These are phyloP conservation scores for Caenorhabditis plicata DNA, from an alignment of 2,888 invertebrate species.

Conservation along the genomic window DNA sequence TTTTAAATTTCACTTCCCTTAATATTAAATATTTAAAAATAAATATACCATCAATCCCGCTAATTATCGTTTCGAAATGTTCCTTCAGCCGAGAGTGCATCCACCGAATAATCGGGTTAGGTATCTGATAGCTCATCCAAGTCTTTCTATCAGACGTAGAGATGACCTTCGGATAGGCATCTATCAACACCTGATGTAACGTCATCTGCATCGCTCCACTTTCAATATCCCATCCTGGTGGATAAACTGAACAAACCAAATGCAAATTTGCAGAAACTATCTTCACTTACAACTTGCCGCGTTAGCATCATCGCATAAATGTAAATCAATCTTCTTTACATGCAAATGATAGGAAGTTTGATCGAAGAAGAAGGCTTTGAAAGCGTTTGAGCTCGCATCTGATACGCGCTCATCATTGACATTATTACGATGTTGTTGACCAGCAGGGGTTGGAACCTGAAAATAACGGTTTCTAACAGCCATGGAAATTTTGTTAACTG, in stretches of 20 bases:
- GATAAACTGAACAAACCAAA: constrained; percentile 42
- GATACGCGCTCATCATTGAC: constrained; percentile 3
- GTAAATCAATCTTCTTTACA: constrained; percentile 84
- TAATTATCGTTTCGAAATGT: constrained; percentile 16
- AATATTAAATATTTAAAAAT: constrained; percentile 1
- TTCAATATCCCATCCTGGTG: constrained; percentile 69
- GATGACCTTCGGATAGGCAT: constrained; percentile 93
- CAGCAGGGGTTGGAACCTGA: constrained; percentile 9
- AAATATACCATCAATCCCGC: neutral
- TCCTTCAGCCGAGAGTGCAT: constrained; percentile 21
- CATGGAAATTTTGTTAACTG: constrained; percentile 1
- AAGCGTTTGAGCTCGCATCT: constrained; percentile 73
- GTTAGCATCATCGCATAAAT: constrained; percentile 83
- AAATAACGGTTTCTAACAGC: neutral
- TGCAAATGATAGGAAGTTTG: constrained; percentile 95
- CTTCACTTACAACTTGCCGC: constrained; percentile 30
- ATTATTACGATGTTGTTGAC: neutral
- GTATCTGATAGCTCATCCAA: constrained; percentile 55
- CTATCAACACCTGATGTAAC: constrained; percentile 67
- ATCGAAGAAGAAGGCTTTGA: constrained; percentile 80
- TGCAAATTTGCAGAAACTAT: neutral
- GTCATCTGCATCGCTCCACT: constrained; percentile 92
- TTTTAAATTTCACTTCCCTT: too few relatives aligned
- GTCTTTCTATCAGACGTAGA: constrained; percentile 71
- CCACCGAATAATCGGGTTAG: constrained; percentile 51